A percentile compares a stretch with the other conserved stretches of the same genome.
Evolutionary conservation across 1,140 invertebrate genomes (phyloP).

Genomic region (Drosophila saltans): DNA sequence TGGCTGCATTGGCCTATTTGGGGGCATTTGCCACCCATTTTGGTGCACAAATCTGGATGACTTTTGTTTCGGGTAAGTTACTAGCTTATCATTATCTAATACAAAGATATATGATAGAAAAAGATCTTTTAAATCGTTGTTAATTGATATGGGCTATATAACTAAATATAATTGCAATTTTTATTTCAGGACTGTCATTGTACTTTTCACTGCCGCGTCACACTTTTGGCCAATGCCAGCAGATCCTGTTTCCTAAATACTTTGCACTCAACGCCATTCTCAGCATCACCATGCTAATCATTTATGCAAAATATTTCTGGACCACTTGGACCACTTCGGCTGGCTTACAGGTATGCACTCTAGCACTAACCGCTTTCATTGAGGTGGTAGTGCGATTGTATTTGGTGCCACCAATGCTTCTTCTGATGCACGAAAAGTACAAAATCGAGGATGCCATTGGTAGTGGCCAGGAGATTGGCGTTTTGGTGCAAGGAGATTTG

Average conservation of each 20-base stretch:
- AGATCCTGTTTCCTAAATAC: conserved; percentile 93
- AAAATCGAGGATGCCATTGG: conserved; percentile 88
- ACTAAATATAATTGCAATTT: background rate
- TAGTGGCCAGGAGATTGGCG: conserved; percentile 88
- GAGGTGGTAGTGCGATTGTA: conserved; percentile 88
- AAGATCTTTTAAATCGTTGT: no score
- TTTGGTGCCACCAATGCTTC: conserved; percentile 86
- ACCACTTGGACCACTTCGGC: conserved; percentile 67
- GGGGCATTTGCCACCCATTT: conserved; percentile 90
- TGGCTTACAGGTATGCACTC: conserved; percentile 85
- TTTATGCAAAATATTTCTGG: conserved; percentile 85
- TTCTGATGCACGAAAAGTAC: conserved; percentile 86
- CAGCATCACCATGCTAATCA: conserved; percentile 89
- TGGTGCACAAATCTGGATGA: conserved; percentile 95
- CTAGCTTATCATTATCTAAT: background rate
- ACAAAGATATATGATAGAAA: no score
- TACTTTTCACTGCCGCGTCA: conserved; percentile 92
- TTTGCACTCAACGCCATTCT: conserved; percentile 90
- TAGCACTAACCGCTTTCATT: conserved; percentile 86
- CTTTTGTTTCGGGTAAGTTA: conserved; percentile 90
- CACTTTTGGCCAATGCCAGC: conserved; percentile 92
- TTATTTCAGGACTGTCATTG: conserved; percentile 88
- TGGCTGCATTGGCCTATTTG: conserved; percentile 87
- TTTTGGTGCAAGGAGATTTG: conserved; percentile 85
- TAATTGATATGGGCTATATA: no score